Base-by-base conservation (phyloP, 2,797 vertebrate genomes). In the Phalloptychus januarius region DNA sequence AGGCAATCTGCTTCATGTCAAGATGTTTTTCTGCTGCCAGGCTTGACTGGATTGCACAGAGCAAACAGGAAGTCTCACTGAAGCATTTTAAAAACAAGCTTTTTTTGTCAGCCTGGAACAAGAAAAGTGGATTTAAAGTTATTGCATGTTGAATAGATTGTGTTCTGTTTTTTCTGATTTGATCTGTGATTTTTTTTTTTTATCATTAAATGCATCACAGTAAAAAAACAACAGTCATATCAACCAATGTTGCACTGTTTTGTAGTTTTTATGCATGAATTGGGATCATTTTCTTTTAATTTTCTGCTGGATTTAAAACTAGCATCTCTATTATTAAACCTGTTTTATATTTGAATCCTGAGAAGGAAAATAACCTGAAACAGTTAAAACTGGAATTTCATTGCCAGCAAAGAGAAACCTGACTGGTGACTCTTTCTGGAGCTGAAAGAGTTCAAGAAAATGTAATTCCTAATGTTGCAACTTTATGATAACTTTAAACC, bases 1-100 rank as follows among this genome's bases (percentile, higher is more conserved):
- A 91, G 86, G 93, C 91, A 91, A 93, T 94, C 94, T 95, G 94
- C 91, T 94, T 95, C 93, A 93, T 94, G 93, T 95, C 94, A 94
- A 93, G 90, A 92, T 92, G 91, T 88, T 91, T 70, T 93, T 85
- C 87, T 91, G 90, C 90, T 91, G 91, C 88, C 38, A 87, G 91
- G 87, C 89, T 86, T 87, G 89, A 92, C 91, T 92, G 79, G 90
- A 89, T 50, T 85, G 85, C 82, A 85, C 88, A 86, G 71, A 78
- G 85, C 81, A 61, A 81, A 90, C 88, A 92, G 92, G 92, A 93
- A 92, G 83, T 78, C 81, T 79, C 80, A 63, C 75, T 28, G 58
- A 69, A 58, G 77, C 84, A 74, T 82, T 88, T 87, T 56, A 87
- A 87, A 23, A 84, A 75, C 88, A 74, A 18, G 42, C 58, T 18